Evolutionary conservation across 1,140 invertebrate genomes (phyloP), one percentile per base, ranked within the genome.

Genomic region (Hetaerina americana): DNA sequence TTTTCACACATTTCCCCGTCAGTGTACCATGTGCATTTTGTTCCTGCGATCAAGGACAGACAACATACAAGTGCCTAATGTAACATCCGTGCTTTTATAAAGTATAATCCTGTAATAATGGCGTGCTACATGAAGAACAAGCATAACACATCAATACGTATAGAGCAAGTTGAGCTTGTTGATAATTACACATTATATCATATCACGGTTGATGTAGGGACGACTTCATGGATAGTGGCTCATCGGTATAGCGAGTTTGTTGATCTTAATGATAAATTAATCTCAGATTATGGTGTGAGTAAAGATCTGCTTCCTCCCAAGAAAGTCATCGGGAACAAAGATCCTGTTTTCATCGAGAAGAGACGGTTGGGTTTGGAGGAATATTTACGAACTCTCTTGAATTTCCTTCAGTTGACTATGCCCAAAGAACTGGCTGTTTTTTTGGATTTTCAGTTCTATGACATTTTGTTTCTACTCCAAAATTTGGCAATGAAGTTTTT

Each of bases 281-380:
- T 93, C 0, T 76, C 81, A 25, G 90, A 93, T 75, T 88, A 92
- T 78, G 88, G 91, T 22, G 88, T 95, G 0, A 85, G 87, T 25
- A 93, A 92, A 79, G 92, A 93, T 76, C 84, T 95, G 71, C 79
- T 97, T 15, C 95, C 95, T 22, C 92, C 93, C 5, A 97, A 97
- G 79, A 96, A 96, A 82, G 84, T 96, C 18, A 88, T 93, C 77
- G 89, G 91, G 0, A 92, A 91, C 75, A 87, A 87, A 75, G 87
- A 87, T 75, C 92, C 93, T 15, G 83, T 86, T 22, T 97, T 98
- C 78, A 85, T 98, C 25, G 92, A 95, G 78, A 91, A 89, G 77
- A 84, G 95, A 72, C 86, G 92, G 69, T 82, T 86, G 74, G 90
- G 87, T 24, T 81, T 98, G 27, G 90, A 95, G 79, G 82, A 84